Evolutionary conservation across 2,113 vertebrate species (phyloP), one percentile per base, ranked within the genome.

Genomic region (Craseonycteris thonglongyai): DNA sequence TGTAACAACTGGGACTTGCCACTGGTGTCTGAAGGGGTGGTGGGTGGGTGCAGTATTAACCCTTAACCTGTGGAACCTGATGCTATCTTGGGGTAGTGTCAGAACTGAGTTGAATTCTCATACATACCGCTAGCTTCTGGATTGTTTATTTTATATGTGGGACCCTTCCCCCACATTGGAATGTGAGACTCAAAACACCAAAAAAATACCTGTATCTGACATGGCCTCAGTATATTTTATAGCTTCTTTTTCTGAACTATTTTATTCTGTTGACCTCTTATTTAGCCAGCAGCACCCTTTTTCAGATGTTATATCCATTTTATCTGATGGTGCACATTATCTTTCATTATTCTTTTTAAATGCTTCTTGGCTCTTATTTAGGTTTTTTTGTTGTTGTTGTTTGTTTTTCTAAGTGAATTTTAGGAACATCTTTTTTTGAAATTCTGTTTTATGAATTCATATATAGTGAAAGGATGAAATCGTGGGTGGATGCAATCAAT

Each of bases 271-370:
- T 40, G 47, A 66, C 28, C n/a, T 85, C 1, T 90, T 68, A 7
- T 84, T 93, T 84, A 78, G 54, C 24, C 13, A 89, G 40, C 61
- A 66, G 4, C 14, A 65, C 40, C 18, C 42, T 74, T 30, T 90
- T 33, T 88, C 40, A 79, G 49, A 74, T 69, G 18, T 69, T 35
- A 66, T 35, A 9, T 5, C 58, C 5, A 51, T 83, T 78, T 66
- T 89, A 75, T 83, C 72, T 40, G 28, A n/a, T 21, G 54, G 7
- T 58, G 21, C 19, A 49, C 26, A 5, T 93, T 87, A n/a, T 54
- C 49, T 85, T 81, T 81, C 71, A 51, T 35, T 91, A 16, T 66
- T 83, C 45, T 66, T 93, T 82, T 84, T 38, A 95, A 68, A 89
- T 83, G 35, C 30, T 65, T 88, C 33, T 49, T 88, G 35, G 4